These are phyloP conservation scores for Sturmia bella DNA, from an alignment of 2,888 invertebrate species.

Conservation along the genomic window DNA sequence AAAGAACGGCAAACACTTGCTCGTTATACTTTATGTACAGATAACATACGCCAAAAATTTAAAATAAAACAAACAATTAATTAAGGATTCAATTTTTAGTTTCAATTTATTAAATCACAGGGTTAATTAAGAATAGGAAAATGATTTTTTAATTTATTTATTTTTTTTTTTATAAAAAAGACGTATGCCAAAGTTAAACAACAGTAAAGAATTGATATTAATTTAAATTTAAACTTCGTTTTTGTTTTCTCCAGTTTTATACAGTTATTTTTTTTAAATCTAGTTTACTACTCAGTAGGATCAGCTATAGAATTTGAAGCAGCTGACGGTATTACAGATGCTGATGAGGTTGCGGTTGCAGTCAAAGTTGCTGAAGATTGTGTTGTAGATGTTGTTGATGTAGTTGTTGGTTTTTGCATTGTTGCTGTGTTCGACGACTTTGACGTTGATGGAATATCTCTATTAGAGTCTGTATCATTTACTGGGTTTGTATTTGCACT, in stretches of 20 bases:
- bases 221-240: constrained; percentile 24
- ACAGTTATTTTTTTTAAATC: constrained; percentile 40
- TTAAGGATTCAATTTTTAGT: too few species aligned
- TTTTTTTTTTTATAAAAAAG: not conserved
- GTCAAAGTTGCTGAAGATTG: constrained; percentile 56
- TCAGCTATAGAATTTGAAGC: constrained; percentile 73
- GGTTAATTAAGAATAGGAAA: not conserved
- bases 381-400: constrained; percentile 20
- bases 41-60: constrained; percentile 51
- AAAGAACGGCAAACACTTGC: too few species aligned
- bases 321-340: constrained; percentile 64
- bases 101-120: too few species aligned
- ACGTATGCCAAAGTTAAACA: constrained; percentile 20
- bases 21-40: constrained; percentile 47
- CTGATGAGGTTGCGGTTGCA: constrained; percentile 51
- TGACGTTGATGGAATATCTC: constrained; percentile 9
- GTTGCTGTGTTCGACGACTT: not conserved
- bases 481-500: constrained; percentile 27
- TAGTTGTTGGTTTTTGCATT: not conserved
- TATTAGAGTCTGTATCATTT: constrained; percentile 25
- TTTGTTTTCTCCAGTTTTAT: constrained; percentile 27
- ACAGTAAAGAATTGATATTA: constrained; percentile 31
- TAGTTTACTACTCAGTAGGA: constrained; percentile 76
- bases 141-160: not conserved
- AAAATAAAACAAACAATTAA: constrained; percentile 10